Evolutionary conservation across 1,140 invertebrate species (phyloP), one percentile per base, ranked within the genome.

Genomic region (Pseudomyrmex sp.): DNA sequence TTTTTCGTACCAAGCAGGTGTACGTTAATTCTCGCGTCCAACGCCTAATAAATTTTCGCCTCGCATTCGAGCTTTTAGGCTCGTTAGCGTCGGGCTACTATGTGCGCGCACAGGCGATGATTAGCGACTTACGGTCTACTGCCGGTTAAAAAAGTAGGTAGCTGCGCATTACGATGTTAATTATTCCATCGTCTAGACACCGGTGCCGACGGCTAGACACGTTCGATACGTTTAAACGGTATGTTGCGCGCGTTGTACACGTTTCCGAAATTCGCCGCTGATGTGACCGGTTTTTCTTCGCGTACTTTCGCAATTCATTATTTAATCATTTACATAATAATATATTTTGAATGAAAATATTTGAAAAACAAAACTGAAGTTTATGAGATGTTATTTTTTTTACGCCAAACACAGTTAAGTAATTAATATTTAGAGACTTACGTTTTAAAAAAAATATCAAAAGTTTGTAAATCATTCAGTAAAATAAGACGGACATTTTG

Each of bases 21-120:
- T 73, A 83, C 85, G 56, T 65, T 26, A 18, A 12, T 58, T 76
- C 76, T 70, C 68, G 8, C 7, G 20, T 10, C 58, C 72, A 83
- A 52, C 59, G 82, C 35, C 46, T 54, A 70, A 88, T 88, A 88
- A 88, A 88, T 88, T 76, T 83, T 35, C n/a, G 56, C 73, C 69
- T 79, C 58, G 74, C 73, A 58, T 10, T 58, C 50, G 18, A 69
- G 68, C 10, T 63, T 74, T 58, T 58, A 48, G 65, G 79, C 72
- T 87, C 48, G 85, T 87, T 87, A 87, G 54, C 76, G 59, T 12
- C 23, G 44, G 15, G 10, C 68, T 69, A 3, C 20, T 35, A 35
- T 35, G 5, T 35, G 63, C 44, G 52, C 12, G 63, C 9, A 15
- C 73, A 80, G 63, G 63, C 75, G 85, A 85, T 82, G 85, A 87